Evolutionary conservation across 2,797 vertebrate species (phyloP).

Genomic region (Lagothrix lagotricha): DNA sequence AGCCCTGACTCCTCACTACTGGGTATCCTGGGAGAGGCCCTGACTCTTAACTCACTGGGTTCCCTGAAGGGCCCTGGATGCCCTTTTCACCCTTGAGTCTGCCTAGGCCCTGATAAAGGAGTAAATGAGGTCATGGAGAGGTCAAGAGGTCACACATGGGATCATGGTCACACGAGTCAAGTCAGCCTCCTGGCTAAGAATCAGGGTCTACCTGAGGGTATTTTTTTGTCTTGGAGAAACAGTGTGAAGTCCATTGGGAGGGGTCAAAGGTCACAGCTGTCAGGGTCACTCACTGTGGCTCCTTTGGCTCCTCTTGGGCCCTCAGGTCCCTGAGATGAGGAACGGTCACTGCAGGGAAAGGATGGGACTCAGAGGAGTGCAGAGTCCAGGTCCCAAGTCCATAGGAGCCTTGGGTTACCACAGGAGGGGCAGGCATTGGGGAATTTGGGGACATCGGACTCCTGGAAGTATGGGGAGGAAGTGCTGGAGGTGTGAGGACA

Average conservation of each 20-base stretch:
- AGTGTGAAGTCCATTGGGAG: neutral
- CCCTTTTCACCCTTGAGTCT: slow-evolving; percentile 96
- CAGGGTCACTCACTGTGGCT: slow-evolving; percentile 86
- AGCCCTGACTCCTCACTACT: too few species aligned
- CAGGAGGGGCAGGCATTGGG: neutral
- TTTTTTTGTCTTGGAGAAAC: neutral
- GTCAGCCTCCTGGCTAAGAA: neutral
- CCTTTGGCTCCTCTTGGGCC: slow-evolving; percentile 95
- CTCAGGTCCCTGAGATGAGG: slow-evolving; percentile 86
- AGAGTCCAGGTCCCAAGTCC: neutral
- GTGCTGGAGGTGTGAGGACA: too few species aligned
- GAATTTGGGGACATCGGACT: neutral
- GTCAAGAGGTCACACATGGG: neutral
- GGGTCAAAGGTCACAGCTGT: neutral
- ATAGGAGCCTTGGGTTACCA: neutral
- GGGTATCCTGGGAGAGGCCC: neutral
- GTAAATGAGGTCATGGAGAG: neutral
- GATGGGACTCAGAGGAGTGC: fast-evolving
- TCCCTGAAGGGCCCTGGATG: slow-evolving; percentile 89
- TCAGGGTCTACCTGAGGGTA: neutral
- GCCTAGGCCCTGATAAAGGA: slow-evolving; percentile 87
- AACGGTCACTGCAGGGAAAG: neutral
- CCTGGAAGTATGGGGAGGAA: neutral
- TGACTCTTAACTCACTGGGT: slow-evolving; percentile 87
- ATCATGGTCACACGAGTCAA: neutral